phyloP scores from a whole-genome alignment of 2,113 vertebrate genomes.

The Epinephelus lanceolatus region DNA sequence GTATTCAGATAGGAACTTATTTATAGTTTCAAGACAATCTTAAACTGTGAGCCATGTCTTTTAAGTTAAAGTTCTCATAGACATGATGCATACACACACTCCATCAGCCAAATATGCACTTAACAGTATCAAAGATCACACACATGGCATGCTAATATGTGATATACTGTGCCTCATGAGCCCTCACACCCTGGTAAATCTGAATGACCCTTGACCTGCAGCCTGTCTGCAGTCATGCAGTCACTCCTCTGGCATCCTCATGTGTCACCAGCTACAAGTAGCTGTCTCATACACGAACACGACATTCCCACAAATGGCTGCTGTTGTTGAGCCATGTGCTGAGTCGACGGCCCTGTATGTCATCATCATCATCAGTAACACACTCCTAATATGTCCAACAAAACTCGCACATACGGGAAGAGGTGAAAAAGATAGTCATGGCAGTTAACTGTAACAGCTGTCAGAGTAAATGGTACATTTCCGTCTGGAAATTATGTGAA shows the following conservation, averaged over 20 bases:
- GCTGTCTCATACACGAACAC: neutral
- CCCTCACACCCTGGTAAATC: neutral
- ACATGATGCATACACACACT: neutral
- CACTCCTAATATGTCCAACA: constrained; percentile 16
- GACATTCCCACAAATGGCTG: constrained; percentile 25
- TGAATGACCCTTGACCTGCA: constrained; percentile 49
- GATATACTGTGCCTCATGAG: neutral
- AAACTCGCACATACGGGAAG: neutral
- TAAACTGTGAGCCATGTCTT: neutral
- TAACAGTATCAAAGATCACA: constrained; percentile 27
- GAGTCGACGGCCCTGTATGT: neutral
- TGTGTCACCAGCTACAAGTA: constrained; percentile 35
- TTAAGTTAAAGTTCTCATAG: too few relatives aligned
- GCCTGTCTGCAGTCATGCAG: constrained; percentile 7
- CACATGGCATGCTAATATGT: neutral
- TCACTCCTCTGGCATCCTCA: constrained; percentile 47
- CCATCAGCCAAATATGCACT: neutral
- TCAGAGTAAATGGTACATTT: neutral
- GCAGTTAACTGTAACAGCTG: neutral
- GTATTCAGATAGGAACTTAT: too few relatives aligned
- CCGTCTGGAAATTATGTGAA: too few relatives aligned
- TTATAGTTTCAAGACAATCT: neutral
- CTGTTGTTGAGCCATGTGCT: neutral
- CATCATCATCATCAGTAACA: neutral
- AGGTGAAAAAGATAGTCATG: neutral